Conservation (phyloP, 2,888 invertebrate genomes). For the Parnassius orleans region DNA sequence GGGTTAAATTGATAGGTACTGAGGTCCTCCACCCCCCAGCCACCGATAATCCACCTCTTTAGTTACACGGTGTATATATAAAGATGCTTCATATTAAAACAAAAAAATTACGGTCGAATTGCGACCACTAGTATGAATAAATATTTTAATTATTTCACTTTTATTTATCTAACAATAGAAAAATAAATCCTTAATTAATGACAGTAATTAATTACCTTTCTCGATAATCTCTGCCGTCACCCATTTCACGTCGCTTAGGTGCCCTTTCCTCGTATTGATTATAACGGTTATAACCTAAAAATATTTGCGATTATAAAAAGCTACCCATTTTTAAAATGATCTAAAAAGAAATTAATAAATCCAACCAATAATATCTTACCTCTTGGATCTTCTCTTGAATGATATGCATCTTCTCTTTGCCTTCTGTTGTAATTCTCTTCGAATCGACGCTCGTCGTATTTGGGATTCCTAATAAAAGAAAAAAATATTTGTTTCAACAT, state of each 20-base stretch:
- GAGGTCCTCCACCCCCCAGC: too few relatives aligned
- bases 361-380: constrained; percentile 37
- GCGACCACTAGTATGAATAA: too few relatives aligned
- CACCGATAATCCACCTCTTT: too few relatives aligned
- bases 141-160: too few relatives aligned
- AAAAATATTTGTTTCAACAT: too few relatives aligned
- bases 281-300: constrained; percentile 55
- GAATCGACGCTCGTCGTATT: constrained; percentile 48
- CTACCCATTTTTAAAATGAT: background rate
- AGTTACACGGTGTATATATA: too few relatives aligned
- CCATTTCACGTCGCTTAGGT: constrained; percentile 56
- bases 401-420: constrained; percentile 54
- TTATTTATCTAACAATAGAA: too few relatives aligned
- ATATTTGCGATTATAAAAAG: constrained; percentile 6
- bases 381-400: constrained; percentile 57
- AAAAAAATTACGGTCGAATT: too few relatives aligned
- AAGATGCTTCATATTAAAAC: too few relatives aligned
- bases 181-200: too few relatives aligned
- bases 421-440: constrained; percentile 55
- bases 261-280: constrained; percentile 60
- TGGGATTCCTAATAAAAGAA: constrained; percentile 42
- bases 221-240: constrained; percentile 56
- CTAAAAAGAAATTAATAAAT: background rate
- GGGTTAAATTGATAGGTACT: too few relatives aligned
- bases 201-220: constrained; percentile 36